Evolutionary conservation across 2,888 invertebrate species (phyloP).

Genomic region (Orthosia gothica): DNA sequence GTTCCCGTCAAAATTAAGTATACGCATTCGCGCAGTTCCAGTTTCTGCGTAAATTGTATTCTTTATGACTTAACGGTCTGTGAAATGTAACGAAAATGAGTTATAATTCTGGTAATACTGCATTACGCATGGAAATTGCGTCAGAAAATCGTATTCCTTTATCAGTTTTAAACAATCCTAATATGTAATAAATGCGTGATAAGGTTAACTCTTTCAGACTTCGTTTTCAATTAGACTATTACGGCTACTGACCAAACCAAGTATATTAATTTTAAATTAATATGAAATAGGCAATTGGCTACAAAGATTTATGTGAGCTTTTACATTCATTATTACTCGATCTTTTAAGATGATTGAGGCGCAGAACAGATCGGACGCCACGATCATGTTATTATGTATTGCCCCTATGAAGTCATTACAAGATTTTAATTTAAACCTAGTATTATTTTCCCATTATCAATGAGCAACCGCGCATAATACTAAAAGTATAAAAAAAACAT

Average conservation of each 20-base stretch:
- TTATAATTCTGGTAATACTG: not conserved
- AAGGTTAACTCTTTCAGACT: not conserved
- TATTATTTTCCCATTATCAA: conserved; percentile 79
- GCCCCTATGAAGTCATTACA: conserved; percentile 74
- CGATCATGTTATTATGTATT: conserved; percentile 69
- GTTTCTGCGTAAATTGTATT: conserved; percentile 43
- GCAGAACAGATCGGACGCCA: conserved; percentile 56
- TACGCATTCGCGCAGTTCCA: conserved; percentile 29
- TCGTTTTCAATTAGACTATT: conserved; percentile 35
- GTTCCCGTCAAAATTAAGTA: conserved; percentile 26
- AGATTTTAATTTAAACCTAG: conserved; percentile 73
- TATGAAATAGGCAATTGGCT: conserved; percentile 5
- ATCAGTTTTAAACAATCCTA: not conserved
- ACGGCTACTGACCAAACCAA: not conserved
- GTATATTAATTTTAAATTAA: conserved; percentile 36
- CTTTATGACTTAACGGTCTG: conserved; percentile 20
- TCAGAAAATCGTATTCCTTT: not conserved
- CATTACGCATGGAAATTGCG: not conserved
- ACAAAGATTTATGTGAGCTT: conserved; percentile 16
- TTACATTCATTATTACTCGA: conserved; percentile 52
- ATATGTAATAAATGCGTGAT: not conserved
- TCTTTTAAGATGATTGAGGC: conserved; percentile 58
- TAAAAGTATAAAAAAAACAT: conserved; percentile 70
- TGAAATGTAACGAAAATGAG: conserved; percentile 24
- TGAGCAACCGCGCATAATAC: conserved; percentile 60